Evolutionary conservation across 64 coral and sea anemone species (phyloP).

Genomic region (Pocillopora verrucosa): DNA sequence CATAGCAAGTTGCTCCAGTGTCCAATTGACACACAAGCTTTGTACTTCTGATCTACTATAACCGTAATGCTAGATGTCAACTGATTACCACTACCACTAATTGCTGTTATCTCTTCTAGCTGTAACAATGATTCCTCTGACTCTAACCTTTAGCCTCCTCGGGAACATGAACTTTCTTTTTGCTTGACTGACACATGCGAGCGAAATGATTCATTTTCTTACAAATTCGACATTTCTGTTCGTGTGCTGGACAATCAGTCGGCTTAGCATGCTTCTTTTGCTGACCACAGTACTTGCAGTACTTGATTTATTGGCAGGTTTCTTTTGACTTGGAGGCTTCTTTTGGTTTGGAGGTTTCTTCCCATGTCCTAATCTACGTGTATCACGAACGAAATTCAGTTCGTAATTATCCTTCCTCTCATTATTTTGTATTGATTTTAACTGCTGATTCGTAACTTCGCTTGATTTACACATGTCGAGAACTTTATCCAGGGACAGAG

Average conservation of each 20-base stretch:
- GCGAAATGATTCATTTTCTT: conserved; percentile 3
- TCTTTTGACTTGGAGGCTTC: neutral
- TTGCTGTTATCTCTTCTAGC: conserved; percentile 2
- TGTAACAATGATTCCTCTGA: no score
- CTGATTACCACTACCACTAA: conserved; percentile 56
- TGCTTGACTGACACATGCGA: neutral
- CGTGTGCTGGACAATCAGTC: conserved; percentile 46
- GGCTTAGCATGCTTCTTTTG: conserved; percentile 1
- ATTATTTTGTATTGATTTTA: conserved; percentile 49
- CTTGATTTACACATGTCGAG: conserved; percentile 56
- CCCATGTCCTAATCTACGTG: neutral
- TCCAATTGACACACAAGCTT: conserved; percentile 41
- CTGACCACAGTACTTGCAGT: conserved; percentile 7
- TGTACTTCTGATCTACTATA: conserved; percentile 42
- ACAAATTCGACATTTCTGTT: conserved; percentile 3
- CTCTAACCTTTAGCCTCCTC: neutral
- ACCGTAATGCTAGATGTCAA: conserved; percentile 50
- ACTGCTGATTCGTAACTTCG: conserved; percentile 62
- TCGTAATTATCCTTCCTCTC: neutral
- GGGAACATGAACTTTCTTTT: neutral
- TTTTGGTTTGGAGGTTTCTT: neutral
- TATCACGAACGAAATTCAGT: neutral
- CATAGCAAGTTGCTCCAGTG: conserved; percentile 46
- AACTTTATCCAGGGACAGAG: conserved; percentile 58
- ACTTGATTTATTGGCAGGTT: neutral